Evolutionary conservation across 2,113 vertebrate genomes (phyloP).

Genomic region (Phycodurus eques): DNA sequence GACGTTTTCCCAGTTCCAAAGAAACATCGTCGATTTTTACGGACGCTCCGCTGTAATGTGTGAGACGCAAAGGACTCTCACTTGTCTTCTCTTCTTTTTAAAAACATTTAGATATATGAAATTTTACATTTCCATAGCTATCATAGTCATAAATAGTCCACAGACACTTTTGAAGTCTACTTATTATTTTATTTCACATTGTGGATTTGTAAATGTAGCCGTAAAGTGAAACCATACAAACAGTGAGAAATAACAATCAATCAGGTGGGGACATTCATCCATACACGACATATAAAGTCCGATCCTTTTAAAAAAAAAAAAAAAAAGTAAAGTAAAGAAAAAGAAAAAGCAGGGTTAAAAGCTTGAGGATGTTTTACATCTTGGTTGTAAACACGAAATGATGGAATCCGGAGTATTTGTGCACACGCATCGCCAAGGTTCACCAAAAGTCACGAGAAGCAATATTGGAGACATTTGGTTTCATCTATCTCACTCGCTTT

Average conservation of each 20-base stretch:
- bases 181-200: slow-evolving; percentile 45
- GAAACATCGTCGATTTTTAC: no score
- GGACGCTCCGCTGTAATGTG: no score
- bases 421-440: background rate
- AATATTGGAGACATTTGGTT: background rate
- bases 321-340: no score
- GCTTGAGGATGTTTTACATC: background rate
- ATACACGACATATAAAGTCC: background rate
- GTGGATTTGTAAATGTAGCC: slow-evolving; percentile 20
- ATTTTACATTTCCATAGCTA: no score
- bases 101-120: no score
- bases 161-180: background rate
- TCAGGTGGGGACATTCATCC: background rate
- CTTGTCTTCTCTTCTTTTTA: no score
- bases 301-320: background rate
- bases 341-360: background rate
- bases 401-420: background rate
- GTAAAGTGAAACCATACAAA: slow-evolving; percentile 20
- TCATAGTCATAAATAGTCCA: background rate
- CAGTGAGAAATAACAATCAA: background rate
- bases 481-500: background rate
- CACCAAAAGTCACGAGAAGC: background rate
- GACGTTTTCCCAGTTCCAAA: no score
- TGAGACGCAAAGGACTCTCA: no score
- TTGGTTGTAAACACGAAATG: background rate